Evolutionary conservation across 2,113 vertebrate genomes (phyloP), one percentile per base, ranked within the genome.

Genomic region (Apus apus): DNA sequence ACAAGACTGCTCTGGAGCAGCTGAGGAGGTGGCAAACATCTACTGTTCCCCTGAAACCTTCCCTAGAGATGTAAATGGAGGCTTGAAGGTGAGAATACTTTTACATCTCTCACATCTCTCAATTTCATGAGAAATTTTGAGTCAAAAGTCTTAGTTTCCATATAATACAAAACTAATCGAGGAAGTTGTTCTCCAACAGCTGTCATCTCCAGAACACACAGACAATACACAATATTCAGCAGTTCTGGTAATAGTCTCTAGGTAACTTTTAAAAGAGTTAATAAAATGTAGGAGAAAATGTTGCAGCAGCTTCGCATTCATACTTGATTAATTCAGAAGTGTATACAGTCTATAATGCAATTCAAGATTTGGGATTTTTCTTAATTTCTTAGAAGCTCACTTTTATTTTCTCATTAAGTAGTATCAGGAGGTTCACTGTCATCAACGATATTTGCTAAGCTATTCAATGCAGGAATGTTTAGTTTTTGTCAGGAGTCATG

Each of bases 31-130:
- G 61, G 66, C 32, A 85, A 91, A 91, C 38, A 64, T 78, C 81
- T 89, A 67, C 57, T 56, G 34, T 38, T 94, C 34, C 66, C 60
- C 85, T 67, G 70, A 94, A 96, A 81, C 26, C 54, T 80, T 90
- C 76, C 30, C 61, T 86, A 25, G 72, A 92, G n/a, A 77, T 51
- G 26, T 70, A 86, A 92, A 77, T 32, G 68, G 30, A 77, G 62
- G 25, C 51, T 83, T 70, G 75, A 88, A 93, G 90, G 75, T 58
- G 72, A 79, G 56, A 84, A 77, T 80, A 54, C 64, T 89, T 91
- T 93, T 91, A 32, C 3, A 2, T 64, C 56, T 82, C 36, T 53
- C 26, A 12, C 38, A 56, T 73, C 70, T 84, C 85, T 74, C 88
- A 45, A 71, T 75, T 85, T 81, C 32, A 48, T 74, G 26, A 91